phyloP scores from a whole-genome alignment of 2,797 vertebrate species.

The Neosilurus hyrtlii region DNA sequence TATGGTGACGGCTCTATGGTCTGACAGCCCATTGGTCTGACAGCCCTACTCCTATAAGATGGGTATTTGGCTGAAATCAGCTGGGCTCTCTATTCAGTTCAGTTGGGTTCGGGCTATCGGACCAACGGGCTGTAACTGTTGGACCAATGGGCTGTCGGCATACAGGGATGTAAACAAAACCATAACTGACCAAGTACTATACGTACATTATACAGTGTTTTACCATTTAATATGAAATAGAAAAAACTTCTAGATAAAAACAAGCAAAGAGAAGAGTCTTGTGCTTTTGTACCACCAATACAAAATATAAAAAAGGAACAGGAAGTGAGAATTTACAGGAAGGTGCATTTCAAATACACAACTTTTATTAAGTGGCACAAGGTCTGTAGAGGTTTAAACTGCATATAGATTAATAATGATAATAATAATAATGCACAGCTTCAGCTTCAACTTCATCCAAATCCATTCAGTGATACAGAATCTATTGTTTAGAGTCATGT shows the following conservation, averaged over 20 bases:
- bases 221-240: not conserved
- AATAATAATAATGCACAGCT: too few species aligned
- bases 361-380: not conserved
- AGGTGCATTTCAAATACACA: not conserved
- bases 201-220: not conserved
- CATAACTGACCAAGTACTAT: not conserved
- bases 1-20: too few species aligned
- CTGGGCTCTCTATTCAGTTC: too few species aligned
- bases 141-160: too few species aligned
- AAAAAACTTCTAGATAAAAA: not conserved
- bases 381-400: not conserved
- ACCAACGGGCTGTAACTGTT: too few species aligned
- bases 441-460: not conserved
- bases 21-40: too few species aligned
- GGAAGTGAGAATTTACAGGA: conserved; percentile 37
- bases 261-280: not conserved
- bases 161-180: not conserved
- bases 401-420: not conserved
- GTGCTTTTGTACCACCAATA: conserved; percentile 23
- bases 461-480: conserved; percentile 53
- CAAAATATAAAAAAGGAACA: conserved; percentile 34
- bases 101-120: too few species aligned
- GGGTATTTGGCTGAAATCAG: too few species aligned
- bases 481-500: conserved; percentile 22
- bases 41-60: too few species aligned